Evolutionary conservation across 2,113 vertebrate species (phyloP), one percentile per base, ranked within the genome.

Genomic region (Microcebus tavaratra): DNA sequence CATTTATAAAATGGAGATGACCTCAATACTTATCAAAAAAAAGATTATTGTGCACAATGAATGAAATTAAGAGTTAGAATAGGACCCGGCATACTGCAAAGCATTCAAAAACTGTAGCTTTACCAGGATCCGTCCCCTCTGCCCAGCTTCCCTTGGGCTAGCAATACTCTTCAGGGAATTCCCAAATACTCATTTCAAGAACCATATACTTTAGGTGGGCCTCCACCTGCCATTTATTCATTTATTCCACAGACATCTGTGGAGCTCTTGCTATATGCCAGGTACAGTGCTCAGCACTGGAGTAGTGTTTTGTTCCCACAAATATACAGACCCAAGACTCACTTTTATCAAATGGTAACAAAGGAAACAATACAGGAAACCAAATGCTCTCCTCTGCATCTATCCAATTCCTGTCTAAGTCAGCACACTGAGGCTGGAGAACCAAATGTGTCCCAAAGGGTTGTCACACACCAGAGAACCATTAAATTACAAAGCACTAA

Each of bases 401-500:
- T 48, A 1, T 34, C 68, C 34, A 76, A 48, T 75, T 93, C 72
- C 70, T 61, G 65, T 78, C 70, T 76, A 79, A 91, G 67, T 63
- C 65, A 15, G 34, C 17, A 14, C 45, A 36, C 68, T 78, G 36
- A 89, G 93, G n/a, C 23, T 80, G 36, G 42, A 96, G 91, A 87
- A 89, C 21, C 36, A 92, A 83, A 68, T 95, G 65, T 84, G 11
- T 87, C 86, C 85, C 94, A 70, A 63, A 94, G 63, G 48, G 48
- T 88, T 93, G 21, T 92, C 45, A 20, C 84, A 86, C 87, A 94
- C 90, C 42, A 97, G 83, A 97, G 95, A 97, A 75, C 92, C 93
- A 57, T 97, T 78, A 90, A 76, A 95, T 96, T 95, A 90, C 94
- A 97, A 97, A 70, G 87, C 94, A 57, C 65, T 29, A 55, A 50